Percentiles rank a stretch among this genome's conserved stretches.
phyloP scores from a whole-genome alignment of 2,113 vertebrate species.

The Nannobrachium achirus region DNA sequence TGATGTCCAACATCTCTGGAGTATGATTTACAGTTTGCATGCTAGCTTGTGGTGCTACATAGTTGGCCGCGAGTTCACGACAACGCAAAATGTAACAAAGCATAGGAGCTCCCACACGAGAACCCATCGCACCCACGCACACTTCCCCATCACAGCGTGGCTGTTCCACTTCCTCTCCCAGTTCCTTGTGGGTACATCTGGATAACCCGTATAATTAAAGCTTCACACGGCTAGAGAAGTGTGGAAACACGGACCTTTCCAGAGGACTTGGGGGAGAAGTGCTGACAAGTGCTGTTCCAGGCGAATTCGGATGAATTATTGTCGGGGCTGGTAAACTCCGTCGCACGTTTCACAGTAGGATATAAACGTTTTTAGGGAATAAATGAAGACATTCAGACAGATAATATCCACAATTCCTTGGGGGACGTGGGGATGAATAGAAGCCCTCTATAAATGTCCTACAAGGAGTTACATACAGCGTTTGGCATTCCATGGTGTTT shows the following conservation, averaged over 20 bases:
- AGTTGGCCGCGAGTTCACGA: slow-evolving; percentile 29
- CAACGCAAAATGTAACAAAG: slow-evolving; percentile 32
- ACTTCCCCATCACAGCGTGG: slow-evolving; percentile 38
- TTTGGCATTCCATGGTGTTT: neutral
- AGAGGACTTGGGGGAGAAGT: slow-evolving; percentile 21
- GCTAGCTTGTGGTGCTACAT: slow-evolving; percentile 40
- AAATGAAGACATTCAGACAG: slow-evolving; percentile 45
- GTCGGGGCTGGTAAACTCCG: slow-evolving; percentile 34
- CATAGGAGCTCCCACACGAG: slow-evolving; percentile 37
- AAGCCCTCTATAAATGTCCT: slow-evolving; percentile 3
- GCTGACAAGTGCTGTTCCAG: slow-evolving; percentile 62
- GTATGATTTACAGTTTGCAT: slow-evolving; percentile 1
- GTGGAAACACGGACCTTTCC: slow-evolving; percentile 52
- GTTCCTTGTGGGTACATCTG: slow-evolving; percentile 67
- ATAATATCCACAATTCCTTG: slow-evolving; percentile 14
- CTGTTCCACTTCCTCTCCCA: slow-evolving; percentile 57
- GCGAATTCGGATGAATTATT: slow-evolving; percentile 52
- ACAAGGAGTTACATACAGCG: neutral
- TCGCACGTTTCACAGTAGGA: slow-evolving; percentile 40
- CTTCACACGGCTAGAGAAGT: slow-evolving; percentile 36
- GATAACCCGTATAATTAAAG: slow-evolving; percentile 51
- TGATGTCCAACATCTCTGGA: neutral
- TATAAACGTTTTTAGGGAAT: slow-evolving; percentile 21
- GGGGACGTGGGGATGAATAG: neutral
- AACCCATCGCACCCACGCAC: slow-evolving; percentile 39